Base-by-base conservation (phyloP, 2,113 vertebrate species). In the Pelvicachromis taeniatus region DNA sequence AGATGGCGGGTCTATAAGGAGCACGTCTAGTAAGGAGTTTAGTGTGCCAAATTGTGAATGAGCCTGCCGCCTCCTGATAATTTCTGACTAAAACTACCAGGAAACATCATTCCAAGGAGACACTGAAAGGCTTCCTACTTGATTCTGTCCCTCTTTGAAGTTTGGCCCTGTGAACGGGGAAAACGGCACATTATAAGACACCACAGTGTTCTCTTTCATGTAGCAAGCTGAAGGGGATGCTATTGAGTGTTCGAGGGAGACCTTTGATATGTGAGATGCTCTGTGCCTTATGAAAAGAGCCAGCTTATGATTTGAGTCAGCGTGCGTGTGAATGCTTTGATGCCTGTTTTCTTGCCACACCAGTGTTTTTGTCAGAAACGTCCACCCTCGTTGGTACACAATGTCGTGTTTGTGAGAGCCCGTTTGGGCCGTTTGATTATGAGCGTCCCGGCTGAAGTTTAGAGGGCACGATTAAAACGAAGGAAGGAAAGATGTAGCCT, bases 231-330 rank as follows among this genome's bases (percentile, higher is more conserved):
- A 94, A 95, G 92, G 91, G 87, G 93, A 93, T 93, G 91, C 87
- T 91, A 81, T 92, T 93, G 86, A 94, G 86, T 92, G 92, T 94
- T 90, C 77, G 87, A 89, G 90, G 87, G 87, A 85, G 88, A 93
- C 92, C 93, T 96, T 96, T 95, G 95, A 96, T 96, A 95, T 95
- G 80, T 83, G 95, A 96, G 94, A 92, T 77, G 91, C 87, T 81
- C 80, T 73, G 50, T 87, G 86, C 61, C 75, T 86, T 85, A 87
- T 94, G 91, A 93, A 94, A 89, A 87, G 92, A 94, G 93, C 88
- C 84, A 87, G 90, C 83, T 88, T 82, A 87, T 91, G 91, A 93
- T 95, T 94, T 90, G 81, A 89, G 91, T 94, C 92, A 6, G 82
- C 87, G 82, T 87, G 83, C 80, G 82, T 90, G 86, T 17, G 55